Base-by-base conservation (phyloP, 2,888 invertebrate genomes). In the Crioceris asparagi region DNA sequence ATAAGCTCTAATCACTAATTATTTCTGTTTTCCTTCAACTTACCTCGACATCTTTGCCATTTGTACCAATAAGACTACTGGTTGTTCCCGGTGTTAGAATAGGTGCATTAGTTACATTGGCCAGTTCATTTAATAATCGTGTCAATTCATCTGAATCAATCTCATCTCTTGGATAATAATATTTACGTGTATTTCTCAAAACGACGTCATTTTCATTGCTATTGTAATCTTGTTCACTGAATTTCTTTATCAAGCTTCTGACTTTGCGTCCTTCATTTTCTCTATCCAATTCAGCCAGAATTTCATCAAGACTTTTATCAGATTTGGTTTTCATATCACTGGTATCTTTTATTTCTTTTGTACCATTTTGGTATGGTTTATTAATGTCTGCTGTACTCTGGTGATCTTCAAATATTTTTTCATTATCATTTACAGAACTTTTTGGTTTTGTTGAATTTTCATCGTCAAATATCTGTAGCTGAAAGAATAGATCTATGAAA, bases 81-180 rank as follows among this genome's bases (percentile, higher is more conserved):
- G 64, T 64, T 5, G 53, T 60, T 2, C 64, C 62, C 2, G 62
- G 60, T 3, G 52, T 52, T 41, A 65, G 48, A 25, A 66, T 53
- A 1, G 66, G 65, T 0, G 65, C 64, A 29, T 51, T 56, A 3
- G 65, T 64, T 17, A 66, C 62, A 47, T 65, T 62, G 7, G 59
- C 52, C 30, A 66, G 49, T 42, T 66, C 61, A 15, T 59, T 56
- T 30, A 67, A 45, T 7, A 66, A 42, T 31, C 45, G 42, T 39
- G 55, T 56, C 32, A 66, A 49, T 36, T 66, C 64, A 33, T 63
- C 58, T 1, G 61, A 59, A 44, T 59, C 47, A 27, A 56, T 48
- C n/a, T 45, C 43, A n/a, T 41, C 38, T 12, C 35, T 36, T 4
- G 33, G 27, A 29, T 17, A 38, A 17, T 39, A 33, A 25, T 27